phyloP scores from a whole-genome alignment of 1,140 invertebrate genomes.

The Megalonaias nervosa region DNA sequence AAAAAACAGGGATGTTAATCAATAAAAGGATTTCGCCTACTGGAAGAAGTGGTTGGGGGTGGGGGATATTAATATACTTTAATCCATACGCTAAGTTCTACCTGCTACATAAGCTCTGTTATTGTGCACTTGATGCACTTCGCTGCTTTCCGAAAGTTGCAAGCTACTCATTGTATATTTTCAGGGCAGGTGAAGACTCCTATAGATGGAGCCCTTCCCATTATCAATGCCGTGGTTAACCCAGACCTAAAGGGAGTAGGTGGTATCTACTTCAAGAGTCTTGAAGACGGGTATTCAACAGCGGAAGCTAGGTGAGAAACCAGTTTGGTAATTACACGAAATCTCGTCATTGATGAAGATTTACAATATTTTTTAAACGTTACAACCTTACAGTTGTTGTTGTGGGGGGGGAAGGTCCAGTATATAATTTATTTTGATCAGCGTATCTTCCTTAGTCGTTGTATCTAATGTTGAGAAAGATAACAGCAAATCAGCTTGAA shows the following conservation, averaged over 20 bases:
- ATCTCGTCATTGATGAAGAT: background rate
- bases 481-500: too few species aligned
- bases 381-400: too few species aligned
- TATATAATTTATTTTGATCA: too few species aligned
- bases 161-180: background rate
- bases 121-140: background rate
- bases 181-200: slow-evolving; percentile 42
- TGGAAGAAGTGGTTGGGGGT: background rate
- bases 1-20: background rate
- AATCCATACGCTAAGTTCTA: background rate
- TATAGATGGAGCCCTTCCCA: slow-evolving; percentile 40
- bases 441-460: too few species aligned
- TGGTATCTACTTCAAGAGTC: slow-evolving; percentile 39
- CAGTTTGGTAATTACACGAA: background rate
- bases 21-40: background rate
- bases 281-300: slow-evolving; percentile 19
- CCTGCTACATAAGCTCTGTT: background rate
- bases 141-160: too few species aligned
- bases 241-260: slow-evolving; percentile 35
- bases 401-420: too few species aligned
- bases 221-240: slow-evolving; percentile 43
- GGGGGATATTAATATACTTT: too few species aligned
- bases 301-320: slow-evolving; percentile 33
- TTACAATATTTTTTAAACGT: too few species aligned
- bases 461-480: too few species aligned